Evolutionary conservation across 2,113 vertebrate species (phyloP), one percentile per base, ranked within the genome.

Genomic region (Poecilia latipinna): DNA sequence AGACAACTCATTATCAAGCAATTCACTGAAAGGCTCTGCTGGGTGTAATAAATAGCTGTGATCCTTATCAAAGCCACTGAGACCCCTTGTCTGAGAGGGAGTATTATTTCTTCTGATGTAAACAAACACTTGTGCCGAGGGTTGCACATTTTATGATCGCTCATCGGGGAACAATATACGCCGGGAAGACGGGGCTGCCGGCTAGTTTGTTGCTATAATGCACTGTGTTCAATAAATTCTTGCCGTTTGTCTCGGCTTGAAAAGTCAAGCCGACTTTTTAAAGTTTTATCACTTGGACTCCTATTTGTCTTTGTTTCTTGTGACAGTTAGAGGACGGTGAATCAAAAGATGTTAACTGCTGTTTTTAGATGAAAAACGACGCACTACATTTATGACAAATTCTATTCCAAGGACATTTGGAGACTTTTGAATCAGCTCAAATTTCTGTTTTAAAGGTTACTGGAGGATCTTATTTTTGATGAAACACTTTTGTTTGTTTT

Each of bases 21-120:
- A 79, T 86, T 89, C 78, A 71, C 24, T 84, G 71, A 83, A 90
- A 65, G 60, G 35, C 88, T 79, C 90, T 72, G 62, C 67, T 68
- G 90, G 77, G 92, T 78, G 74, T 78, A 79, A 89, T 93, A 90
- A 92, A 92, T 88, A 89, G 70, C 75, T 77, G 42, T 44, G 78
- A 85, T 90, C 80, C 86, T 89, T 85, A 87, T 90, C 82, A 76
- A 84, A 68, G 74, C 85, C 65, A 0, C 54, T 8, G 88, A 90
- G 88, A 87, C 85, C 73, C 82, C 85, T 87, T 72, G 78, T 87
- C 77, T 75, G 73, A 65, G 63, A 66, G 73, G 61, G 79, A 72
- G 70, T 51, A 71, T 83, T 77, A 83, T 85, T 86, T 86, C 77
- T 84, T 61, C 73, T 63, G 77, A 88, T 83, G 87, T 88, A 91